Base-by-base conservation (phyloP, 2,113 vertebrate genomes). In the Trogon surrucura region DNA sequence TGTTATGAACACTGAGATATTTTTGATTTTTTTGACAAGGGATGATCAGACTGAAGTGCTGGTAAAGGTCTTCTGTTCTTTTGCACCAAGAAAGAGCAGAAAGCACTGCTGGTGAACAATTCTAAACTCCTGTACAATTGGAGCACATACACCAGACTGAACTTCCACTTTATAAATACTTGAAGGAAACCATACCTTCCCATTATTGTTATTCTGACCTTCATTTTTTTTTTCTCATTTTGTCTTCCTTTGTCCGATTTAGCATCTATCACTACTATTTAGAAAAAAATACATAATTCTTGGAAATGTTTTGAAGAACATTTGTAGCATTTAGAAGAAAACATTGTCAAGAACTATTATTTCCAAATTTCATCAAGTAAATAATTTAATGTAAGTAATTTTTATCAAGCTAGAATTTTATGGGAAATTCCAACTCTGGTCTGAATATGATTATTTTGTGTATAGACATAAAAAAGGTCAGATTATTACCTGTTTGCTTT, bases 401-500 rank as follows among this genome's bases (percentile, higher is more conserved):
- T 87, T 74, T 45, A 58, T 19, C 56, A 54, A n/a, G 30, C 48
- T n/a, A 57, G 6, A 38, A 19, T 78, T 86, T 70, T 32, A 83
- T 41, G 67, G 34, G 23, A 53, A 79, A 91, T 86, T 79, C 20
- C 38, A 75, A 5, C 60, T 84, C 29, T 47, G 16, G 32, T 69
- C 57, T 78, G 29, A 48, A 87, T 89, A 81, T 30, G 2, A 11
- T 67, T 86, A 58, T 86, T 88, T 84, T 89, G 38, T 58, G 13
- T 44, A 73, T 54, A 18, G 23, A 56, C 44, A 34, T 65, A 44
- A 71, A 64, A 61, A 95, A 67, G 3, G 44, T 56, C 16, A 38
- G 62, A 66, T 53, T 78, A 60, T 85, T 96, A 98, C 98, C 96
- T 69, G 51, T 54, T 93, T 90, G 32, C 13, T 95, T 72, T 84